Evolutionary conservation across 2,113 vertebrate species (phyloP).

Genomic region (Amia ocellicauda): DNA sequence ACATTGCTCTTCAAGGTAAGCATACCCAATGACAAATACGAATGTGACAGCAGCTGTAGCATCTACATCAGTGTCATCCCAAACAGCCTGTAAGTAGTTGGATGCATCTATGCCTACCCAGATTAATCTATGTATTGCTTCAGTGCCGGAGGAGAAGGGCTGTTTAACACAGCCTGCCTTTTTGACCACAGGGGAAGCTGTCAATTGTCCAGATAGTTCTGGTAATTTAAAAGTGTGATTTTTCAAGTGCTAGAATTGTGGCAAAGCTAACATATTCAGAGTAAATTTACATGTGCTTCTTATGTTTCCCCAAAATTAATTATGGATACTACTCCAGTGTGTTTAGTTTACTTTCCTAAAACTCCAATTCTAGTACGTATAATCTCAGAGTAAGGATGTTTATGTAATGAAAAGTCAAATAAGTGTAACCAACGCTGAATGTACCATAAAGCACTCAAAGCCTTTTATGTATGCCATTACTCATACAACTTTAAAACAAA

Average conservation of each 20-base stretch:
- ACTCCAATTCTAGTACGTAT: too few relatives aligned
- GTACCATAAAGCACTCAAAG: too few relatives aligned
- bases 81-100: constrained; percentile 8
- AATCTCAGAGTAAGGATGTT: too few relatives aligned
- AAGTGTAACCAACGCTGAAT: too few relatives aligned
- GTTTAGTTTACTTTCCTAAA: too few relatives aligned
- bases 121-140: constrained; percentile 33
- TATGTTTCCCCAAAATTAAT: too few relatives aligned
- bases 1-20: too few relatives aligned
- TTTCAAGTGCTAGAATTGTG: constrained; percentile 27
- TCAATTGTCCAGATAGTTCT: constrained; percentile 74
- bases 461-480: too few relatives aligned
- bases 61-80: constrained; percentile 14
- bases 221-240: constrained; percentile 54
- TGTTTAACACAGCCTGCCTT: constrained; percentile 34
- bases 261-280: constrained; percentile 64
- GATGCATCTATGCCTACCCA: constrained; percentile 6
- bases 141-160: constrained; percentile 13
- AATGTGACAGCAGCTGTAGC: neutral
- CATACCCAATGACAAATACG: constrained; percentile 13
- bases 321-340: too few relatives aligned
- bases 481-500: too few relatives aligned
- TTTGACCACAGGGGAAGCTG: constrained; percentile 66
- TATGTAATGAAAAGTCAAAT: too few relatives aligned
- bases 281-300: constrained; percentile 46